Evolutionary conservation across 2,888 invertebrate genomes (phyloP).

Genomic region (Drosophila rellima): DNA sequence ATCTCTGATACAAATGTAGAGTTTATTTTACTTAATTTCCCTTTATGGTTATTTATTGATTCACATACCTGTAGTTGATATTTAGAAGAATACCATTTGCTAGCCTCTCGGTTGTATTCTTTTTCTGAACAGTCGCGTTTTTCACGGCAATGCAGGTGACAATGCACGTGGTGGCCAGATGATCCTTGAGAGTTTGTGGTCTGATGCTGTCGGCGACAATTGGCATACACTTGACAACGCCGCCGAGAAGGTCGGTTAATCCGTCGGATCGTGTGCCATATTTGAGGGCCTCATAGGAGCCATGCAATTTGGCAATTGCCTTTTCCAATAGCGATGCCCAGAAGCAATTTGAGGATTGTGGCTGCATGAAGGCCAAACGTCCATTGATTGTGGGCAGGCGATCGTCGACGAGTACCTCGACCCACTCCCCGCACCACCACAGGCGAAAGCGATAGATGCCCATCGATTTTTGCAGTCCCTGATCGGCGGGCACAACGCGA

Average conservation of each 20-base stretch:
- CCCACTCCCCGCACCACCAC: slow-evolving; percentile 98
- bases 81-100: slow-evolving; percentile 90
- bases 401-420: slow-evolving; percentile 95
- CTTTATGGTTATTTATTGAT: not conserved
- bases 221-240: slow-evolving; percentile 93
- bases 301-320: slow-evolving; percentile 97
- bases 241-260: slow-evolving; percentile 94
- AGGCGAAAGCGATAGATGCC: slow-evolving; percentile 95
- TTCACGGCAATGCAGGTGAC: slow-evolving; percentile 90
- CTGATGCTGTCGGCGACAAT: slow-evolving; percentile 90
- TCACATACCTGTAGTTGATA: slow-evolving; percentile 89
- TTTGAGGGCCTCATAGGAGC: slow-evolving; percentile 96
- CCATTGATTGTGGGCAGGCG: slow-evolving; percentile 95
- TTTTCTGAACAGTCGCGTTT: slow-evolving; percentile 86
- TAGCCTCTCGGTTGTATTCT: slow-evolving; percentile 88
- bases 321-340: slow-evolving; percentile 97
- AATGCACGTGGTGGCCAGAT: slow-evolving; percentile 93
- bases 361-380: slow-evolving; percentile 93
- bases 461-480: slow-evolving; percentile 90
- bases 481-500: slow-evolving; percentile 96
- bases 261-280: slow-evolving; percentile 96
- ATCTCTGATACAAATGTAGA: too few relatives aligned
- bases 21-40: not conserved
- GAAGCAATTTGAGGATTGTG: slow-evolving; percentile 92
- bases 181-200: slow-evolving; percentile 88